Evolutionary conservation across 2,113 vertebrate genomes (phyloP), one percentile per base, ranked within the genome.

Genomic region (Propithecus coquereli): DNA sequence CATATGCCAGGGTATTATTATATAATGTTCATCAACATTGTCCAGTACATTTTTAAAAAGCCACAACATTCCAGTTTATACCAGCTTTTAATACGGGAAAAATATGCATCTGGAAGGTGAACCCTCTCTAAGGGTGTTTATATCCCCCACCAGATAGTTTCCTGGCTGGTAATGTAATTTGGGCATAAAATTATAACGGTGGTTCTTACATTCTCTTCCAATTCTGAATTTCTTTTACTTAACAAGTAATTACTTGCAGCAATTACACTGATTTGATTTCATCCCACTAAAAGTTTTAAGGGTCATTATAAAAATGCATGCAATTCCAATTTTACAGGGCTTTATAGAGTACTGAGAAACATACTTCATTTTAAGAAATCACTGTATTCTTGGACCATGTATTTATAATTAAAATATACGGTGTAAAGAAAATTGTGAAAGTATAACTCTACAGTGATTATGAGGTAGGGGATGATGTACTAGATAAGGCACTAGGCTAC

Each of bases 181-280:
- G 18, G 5, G 18, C 12, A 50, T 57, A 88, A 66, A 84, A 34
- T 47, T 57, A 85, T 43, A 70, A 50, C 57, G 22, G 9, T n/a
- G 18, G 7, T 14, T 37, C 18, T 59, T 65, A n/a, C 1, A 2
- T 43, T 61, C 43, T 45, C 34, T 90, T 82, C 12, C 50, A 65
- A 71, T 8, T 47, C n/a, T 6, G 52, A 77, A 40, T 71, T 94
- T 77, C 74, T 90, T 79, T 83, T 66, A 73, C 63, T 68, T 84
- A 16, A 45, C 14, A 93, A 71, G 32, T n/a, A 91, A 54, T 66
- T 83, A 74, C 12, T 79, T 80, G 65, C 27, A 52, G 50, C 34
- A 71, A 47, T 37, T 54, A 40, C 16, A 71, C 27, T 91, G 57
- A 63, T 45, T 68, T 82, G 25, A 71, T 40, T 84, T 59, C 23